Evolutionary conservation across 2,113 vertebrate genomes (phyloP).

Genomic region (Rhabdornis inornatus): DNA sequence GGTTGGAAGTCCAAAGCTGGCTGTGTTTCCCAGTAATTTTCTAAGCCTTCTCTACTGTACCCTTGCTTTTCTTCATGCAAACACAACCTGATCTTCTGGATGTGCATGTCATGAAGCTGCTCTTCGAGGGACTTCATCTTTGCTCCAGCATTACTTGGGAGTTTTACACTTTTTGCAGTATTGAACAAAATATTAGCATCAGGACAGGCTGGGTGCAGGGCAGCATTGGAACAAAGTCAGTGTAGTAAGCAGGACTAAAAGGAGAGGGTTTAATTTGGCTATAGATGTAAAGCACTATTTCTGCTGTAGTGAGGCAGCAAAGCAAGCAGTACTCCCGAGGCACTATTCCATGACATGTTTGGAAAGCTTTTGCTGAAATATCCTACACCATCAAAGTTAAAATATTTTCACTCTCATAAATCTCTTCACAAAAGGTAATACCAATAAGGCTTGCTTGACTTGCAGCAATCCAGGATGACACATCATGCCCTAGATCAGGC

Average conservation of each 20-base stretch:
- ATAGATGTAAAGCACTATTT: background rate
- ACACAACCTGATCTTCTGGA: background rate
- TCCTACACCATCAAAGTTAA: background rate
- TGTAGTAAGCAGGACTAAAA: background rate
- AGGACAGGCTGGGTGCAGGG: background rate
- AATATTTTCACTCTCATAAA: slow-evolving; percentile 10
- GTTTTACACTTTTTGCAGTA: background rate
- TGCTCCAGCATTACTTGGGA: background rate
- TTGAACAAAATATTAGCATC: background rate
- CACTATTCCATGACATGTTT: background rate
- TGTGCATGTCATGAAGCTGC: fast-evolving
- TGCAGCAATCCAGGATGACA: slow-evolving; percentile 10
- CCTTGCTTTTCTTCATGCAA: background rate
- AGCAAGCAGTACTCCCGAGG: background rate
- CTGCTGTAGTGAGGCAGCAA: background rate
- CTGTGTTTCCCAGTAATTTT: background rate
- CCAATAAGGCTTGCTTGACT: slow-evolving; percentile 16
- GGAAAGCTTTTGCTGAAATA: slow-evolving; percentile 1
- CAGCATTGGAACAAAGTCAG: background rate
- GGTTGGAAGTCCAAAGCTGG: background rate
- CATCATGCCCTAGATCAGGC: background rate
- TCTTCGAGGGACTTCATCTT: background rate
- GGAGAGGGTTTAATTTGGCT: background rate
- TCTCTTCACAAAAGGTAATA: background rate
- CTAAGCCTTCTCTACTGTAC: background rate